phyloP scores from a whole-genome alignment of 2,888 invertebrate genomes.

The Drosophila hamatofila region DNA sequence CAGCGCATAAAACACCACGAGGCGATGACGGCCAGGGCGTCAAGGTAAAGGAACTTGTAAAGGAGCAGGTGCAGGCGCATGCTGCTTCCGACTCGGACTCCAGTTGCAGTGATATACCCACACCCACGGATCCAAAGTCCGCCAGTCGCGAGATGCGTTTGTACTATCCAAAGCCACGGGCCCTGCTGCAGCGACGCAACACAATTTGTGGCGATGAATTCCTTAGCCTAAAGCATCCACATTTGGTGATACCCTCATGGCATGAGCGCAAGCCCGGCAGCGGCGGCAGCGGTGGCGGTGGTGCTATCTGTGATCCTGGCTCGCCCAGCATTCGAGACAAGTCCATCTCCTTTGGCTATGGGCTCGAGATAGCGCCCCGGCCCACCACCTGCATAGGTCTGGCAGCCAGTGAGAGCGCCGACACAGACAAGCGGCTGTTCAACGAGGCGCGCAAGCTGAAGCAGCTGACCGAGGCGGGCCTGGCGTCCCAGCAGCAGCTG shows the following conservation, averaged over 20 bases:
- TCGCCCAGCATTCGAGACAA: conserved; percentile 90
- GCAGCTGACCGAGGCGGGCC: conserved; percentile 63
- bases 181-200: conserved; percentile 92
- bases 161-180: conserved; percentile 91
- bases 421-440: conserved; percentile 61
- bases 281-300: conserved; percentile 46
- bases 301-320: conserved; percentile 78
- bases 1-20: conserved; percentile 35
- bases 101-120: conserved; percentile 87
- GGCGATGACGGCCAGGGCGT: conserved; percentile 20
- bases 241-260: conserved; percentile 88
- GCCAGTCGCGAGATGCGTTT: conserved; percentile 86
- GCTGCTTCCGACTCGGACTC: conserved; percentile 85
- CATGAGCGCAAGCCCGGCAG: conserved; percentile 88
- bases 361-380: conserved; percentile 89
- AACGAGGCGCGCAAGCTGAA: conserved; percentile 71
- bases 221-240: conserved; percentile 80
- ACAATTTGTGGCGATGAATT: conserved; percentile 95
- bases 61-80: conserved; percentile 30
- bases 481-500: conserved; percentile 63
- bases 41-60: conserved; percentile 7
- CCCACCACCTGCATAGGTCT: conserved; percentile 89
- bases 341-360: conserved; percentile 92
- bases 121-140: conserved; percentile 85
- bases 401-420: conserved; percentile 68